phyloP scores from a whole-genome alignment of 1,140 invertebrate species.

The Ostrea denselamellosa region DNA sequence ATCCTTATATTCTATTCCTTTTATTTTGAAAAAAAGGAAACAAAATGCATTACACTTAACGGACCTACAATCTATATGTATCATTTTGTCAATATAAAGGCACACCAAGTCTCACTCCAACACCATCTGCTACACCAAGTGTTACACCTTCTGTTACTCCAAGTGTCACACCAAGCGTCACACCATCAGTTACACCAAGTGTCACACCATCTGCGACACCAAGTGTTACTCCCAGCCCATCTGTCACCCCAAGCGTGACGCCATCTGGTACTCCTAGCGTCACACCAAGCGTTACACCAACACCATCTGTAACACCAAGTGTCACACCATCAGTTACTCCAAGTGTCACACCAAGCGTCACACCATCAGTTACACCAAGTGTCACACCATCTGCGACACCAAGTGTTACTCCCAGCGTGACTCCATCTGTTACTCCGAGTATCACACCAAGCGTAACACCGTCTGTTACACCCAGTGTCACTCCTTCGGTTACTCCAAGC shows the following conservation, averaged over 20 bases:
- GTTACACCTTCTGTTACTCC: not conserved
- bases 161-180: not conserved
- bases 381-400: not conserved
- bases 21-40: no score
- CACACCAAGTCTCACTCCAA: not conserved
- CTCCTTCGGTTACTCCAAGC: not conserved
- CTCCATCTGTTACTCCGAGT: not conserved
- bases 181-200: no score
- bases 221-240: not conserved
- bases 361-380: not conserved
- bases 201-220: not conserved
- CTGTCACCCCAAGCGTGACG: not conserved
- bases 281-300: not conserved
- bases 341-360: not conserved
- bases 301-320: not conserved
- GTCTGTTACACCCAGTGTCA: no score
- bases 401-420: not conserved
- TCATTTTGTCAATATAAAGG: not conserved
- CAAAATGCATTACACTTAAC: no score
- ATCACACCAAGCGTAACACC: not conserved
- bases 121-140: not conserved
- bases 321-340: not conserved
- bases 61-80: no score
- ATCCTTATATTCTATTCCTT: no score
- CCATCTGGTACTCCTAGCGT: not conserved